These are phyloP conservation scores for Lates japonicus DNA, from an alignment of 2,797 vertebrate genomes.

Conservation along the genomic window DNA sequence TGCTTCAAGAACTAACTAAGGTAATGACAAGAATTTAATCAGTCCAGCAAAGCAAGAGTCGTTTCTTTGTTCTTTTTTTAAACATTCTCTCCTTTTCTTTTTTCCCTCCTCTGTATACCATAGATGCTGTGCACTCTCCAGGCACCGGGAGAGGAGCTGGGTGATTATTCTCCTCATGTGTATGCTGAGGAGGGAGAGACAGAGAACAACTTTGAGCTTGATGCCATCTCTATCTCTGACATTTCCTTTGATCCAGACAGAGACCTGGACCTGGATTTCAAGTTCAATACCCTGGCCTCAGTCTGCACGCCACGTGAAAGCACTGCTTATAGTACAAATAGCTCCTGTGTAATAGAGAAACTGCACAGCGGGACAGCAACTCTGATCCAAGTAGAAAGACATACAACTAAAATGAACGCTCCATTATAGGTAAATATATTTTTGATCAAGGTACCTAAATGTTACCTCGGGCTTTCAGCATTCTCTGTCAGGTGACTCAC, in stretches of 20 bases:
- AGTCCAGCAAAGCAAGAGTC: not conserved
- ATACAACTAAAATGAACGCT: not conserved
- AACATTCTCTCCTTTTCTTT: not conserved
- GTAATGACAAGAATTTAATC: slow-evolving; percentile 31
- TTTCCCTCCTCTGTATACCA: not conserved
- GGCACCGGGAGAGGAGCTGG: slow-evolving; percentile 40
- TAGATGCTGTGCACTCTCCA: slow-evolving; percentile 56
- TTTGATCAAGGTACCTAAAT: not conserved
- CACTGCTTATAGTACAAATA: not conserved
- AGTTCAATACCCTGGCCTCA: slow-evolving; percentile 67
- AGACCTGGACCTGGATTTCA: slow-evolving; percentile 54
- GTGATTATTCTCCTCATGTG: slow-evolving; percentile 63
- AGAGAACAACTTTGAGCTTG: slow-evolving; percentile 36
- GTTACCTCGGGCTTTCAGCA: not conserved
- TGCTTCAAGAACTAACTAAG: slow-evolving; percentile 23
- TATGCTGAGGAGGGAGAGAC: slow-evolving; percentile 73
- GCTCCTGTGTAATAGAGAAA: not conserved
- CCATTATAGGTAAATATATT: not conserved
- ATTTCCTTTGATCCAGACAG: slow-evolving; percentile 56
- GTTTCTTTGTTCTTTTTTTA: not conserved
- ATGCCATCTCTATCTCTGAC: slow-evolving; percentile 73
- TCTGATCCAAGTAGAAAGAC: not conserved
- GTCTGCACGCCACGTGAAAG: slow-evolving; percentile 55
- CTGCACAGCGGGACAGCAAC: not conserved
- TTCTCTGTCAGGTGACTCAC: not conserved